Evolutionary conservation across 2,797 vertebrate genomes (phyloP).

Genomic region (Coluber constrictor): DNA sequence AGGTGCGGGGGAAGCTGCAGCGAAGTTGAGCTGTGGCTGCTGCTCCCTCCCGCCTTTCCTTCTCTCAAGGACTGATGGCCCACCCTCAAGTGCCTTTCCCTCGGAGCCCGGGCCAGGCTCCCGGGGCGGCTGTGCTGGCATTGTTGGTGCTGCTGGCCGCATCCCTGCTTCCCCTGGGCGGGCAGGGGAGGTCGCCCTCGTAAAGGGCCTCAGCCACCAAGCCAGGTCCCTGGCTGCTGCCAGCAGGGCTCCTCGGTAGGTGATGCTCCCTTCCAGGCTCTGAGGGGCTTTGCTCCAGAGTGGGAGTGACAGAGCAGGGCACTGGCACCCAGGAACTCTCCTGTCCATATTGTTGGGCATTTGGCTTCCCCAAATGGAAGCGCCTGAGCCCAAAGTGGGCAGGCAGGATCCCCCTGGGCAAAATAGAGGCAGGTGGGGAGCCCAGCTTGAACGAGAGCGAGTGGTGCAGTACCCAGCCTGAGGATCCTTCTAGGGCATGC

Average conservation of each 20-base stretch:
- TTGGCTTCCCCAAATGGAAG: neutral
- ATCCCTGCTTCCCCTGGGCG: neutral
- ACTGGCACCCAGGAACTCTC: neutral
- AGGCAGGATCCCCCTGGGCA: neutral
- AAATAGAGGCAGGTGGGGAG: neutral
- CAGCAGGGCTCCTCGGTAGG: neutral
- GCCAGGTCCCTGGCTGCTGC: too few species aligned
- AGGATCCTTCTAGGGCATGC: neutral
- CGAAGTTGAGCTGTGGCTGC: neutral
- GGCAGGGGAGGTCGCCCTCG: neutral
- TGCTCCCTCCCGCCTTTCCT: neutral
- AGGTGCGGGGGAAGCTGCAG: neutral
- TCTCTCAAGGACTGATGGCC: too few species aligned
- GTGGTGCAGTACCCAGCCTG: neutral
- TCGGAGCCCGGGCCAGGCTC: neutral
- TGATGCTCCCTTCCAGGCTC: neutral
- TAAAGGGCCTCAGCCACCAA: neutral
- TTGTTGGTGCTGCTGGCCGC: neutral
- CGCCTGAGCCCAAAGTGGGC: too few species aligned
- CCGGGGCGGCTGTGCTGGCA: neutral
- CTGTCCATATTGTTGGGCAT: neutral
- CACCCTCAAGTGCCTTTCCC: neutral
- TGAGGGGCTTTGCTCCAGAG: neutral
- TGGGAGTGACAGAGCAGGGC: neutral
- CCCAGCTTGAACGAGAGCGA: too few species aligned